Conservation (phyloP, 2,797 vertebrate genomes). For the Apogon hyalosoma region DNA sequence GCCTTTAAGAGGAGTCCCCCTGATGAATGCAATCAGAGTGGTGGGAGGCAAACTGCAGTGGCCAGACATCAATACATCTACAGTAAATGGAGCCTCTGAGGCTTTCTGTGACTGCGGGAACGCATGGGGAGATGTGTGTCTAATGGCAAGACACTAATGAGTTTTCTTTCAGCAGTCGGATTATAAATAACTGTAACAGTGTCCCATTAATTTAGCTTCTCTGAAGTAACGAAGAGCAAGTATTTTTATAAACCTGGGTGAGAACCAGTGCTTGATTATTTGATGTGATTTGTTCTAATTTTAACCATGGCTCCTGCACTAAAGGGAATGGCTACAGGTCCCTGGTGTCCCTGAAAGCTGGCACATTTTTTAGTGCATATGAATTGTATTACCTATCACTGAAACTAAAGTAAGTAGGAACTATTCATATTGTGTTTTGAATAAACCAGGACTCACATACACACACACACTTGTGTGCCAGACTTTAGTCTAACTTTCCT, state of each 20-base stretch:
- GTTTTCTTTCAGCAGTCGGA: slow-evolving; percentile 38
- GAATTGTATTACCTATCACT: background rate
- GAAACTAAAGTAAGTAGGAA: slow-evolving; percentile 4
- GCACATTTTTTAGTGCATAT: background rate
- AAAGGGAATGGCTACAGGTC: slow-evolving; percentile 14
- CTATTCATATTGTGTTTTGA: background rate
- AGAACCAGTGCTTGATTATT: slow-evolving; percentile 15
- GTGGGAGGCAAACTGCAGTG: slow-evolving; percentile 1
- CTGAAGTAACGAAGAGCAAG: slow-evolving; percentile 12
- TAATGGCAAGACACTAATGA: slow-evolving; percentile 42
- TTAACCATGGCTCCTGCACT: slow-evolving; percentile 1
- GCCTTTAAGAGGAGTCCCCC: background rate
- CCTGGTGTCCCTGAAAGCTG: background rate
- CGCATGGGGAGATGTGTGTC: slow-evolving; percentile 12
- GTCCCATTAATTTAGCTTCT: slow-evolving; percentile 33
- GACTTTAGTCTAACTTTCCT: slow-evolving; percentile 33
- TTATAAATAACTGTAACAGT: slow-evolving; percentile 37
- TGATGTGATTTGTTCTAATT: slow-evolving; percentile 20
- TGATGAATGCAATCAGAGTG: slow-evolving; percentile 19
- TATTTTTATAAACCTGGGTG: slow-evolving; percentile 11
- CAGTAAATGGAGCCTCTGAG: slow-evolving; percentile 17
- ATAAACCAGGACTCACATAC: background rate
- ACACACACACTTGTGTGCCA: slow-evolving; percentile 3
- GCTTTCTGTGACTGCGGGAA: slow-evolving; percentile 20
- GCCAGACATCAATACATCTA: slow-evolving; percentile 13